Percentiles rank a stretch among this genome's conserved stretches.
These are phyloP conservation scores for Temnopleurus reevesii DNA, from an alignment of 53 echinoderm and acorn worm genomes.

Conservation along the genomic window DNA sequence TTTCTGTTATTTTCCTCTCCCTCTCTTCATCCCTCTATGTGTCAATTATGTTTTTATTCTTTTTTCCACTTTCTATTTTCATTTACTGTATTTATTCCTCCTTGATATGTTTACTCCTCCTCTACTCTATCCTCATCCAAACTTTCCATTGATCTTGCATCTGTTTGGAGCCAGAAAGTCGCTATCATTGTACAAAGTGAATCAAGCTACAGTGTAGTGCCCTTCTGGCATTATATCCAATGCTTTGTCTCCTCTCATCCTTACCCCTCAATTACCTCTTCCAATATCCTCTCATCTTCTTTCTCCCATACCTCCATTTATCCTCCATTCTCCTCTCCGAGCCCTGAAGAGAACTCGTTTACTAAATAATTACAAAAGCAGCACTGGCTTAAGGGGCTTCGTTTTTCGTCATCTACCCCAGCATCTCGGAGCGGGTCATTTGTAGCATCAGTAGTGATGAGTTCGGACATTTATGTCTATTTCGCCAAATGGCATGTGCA, in stretches of 20 bases:
- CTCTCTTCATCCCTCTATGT: neutral
- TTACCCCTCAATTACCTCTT: neutral
- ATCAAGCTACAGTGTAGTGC: too few species aligned
- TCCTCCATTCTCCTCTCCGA: neutral
- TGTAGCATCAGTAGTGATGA: conserved; percentile 16
- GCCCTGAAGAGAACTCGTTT: conserved; percentile 40
- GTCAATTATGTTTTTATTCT: too few species aligned
- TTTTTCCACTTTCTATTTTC: neutral
- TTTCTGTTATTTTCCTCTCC: too few species aligned
- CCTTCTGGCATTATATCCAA: too few species aligned
- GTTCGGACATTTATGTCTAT: conserved; percentile 46
- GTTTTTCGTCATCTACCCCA: conserved; percentile 7
- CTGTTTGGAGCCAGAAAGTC: too few species aligned
- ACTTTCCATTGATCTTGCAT: neutral
- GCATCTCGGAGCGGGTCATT: conserved; percentile 16
- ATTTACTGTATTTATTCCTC: neutral
- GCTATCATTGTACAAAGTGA: too few species aligned
- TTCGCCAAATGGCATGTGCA: neutral
- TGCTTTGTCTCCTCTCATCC: neutral
- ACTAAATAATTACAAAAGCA: conserved; percentile 43
- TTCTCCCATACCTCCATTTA: neutral
- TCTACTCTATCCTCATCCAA: neutral
- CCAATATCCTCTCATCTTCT: neutral
- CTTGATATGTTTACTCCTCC: neutral
- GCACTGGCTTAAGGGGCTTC: conserved; percentile 40